A percentile compares a stretch with the other conserved stretches of the same genome.
Conservation (phyloP, 1,140 invertebrate species). For the Cydia pomonella region DNA sequence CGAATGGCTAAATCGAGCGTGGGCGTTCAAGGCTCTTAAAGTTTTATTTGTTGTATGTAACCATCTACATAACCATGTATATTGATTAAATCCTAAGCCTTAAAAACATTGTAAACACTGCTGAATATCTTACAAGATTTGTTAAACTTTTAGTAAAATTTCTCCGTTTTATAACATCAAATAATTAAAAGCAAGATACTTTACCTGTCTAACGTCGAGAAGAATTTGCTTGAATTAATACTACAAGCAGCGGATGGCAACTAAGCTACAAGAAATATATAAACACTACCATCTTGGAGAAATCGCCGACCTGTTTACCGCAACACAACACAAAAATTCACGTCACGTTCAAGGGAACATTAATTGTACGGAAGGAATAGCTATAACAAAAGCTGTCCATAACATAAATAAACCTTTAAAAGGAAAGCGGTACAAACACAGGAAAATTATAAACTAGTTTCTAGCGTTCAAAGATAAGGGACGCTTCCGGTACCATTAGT, state of each 20-base stretch:
- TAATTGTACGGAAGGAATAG: background rate
- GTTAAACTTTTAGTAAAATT: too few relatives aligned
- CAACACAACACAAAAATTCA: background rate
- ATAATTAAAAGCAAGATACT: background rate
- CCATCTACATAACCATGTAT: background rate
- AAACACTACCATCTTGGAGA: background rate
- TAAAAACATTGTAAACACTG: background rate
- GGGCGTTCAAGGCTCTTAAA: slow-evolving; percentile 22
- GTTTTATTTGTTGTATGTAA: background rate
- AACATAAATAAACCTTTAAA: slow-evolving; percentile 33
- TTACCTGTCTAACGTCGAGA: background rate
- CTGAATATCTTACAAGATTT: too few relatives aligned
- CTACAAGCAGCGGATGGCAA: background rate
- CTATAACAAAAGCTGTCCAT: too few relatives aligned
- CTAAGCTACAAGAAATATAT: background rate
- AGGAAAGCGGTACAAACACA: slow-evolving; percentile 46
- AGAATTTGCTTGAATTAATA: background rate
- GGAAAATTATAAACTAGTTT: slow-evolving; percentile 23
- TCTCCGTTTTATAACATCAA: background rate
- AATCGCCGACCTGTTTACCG: background rate
- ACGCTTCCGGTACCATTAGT: slow-evolving; percentile 11
- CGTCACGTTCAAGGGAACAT: background rate
- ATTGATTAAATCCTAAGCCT: background rate
- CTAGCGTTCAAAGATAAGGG: background rate
- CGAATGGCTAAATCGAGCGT: slow-evolving; percentile 12